Conservation (phyloP, 2,113 vertebrate species). For the Notarius quadriscutis region DNA sequence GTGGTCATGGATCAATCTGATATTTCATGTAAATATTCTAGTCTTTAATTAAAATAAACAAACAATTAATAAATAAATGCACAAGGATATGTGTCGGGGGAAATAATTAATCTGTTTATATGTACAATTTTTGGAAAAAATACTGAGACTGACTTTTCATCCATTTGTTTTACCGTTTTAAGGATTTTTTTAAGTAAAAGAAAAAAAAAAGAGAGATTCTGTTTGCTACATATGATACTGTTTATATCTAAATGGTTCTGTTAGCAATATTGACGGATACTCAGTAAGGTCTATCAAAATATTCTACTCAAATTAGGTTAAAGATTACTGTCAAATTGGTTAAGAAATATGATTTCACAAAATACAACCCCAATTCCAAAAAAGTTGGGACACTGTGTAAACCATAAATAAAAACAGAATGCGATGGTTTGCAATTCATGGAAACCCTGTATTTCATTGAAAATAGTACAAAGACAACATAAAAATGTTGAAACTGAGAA, state of each 20-base stretch:
- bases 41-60: not conserved
- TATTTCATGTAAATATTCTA: not conserved
- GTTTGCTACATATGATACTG: not conserved
- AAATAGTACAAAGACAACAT: too few species aligned
- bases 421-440: too few species aligned
- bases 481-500: too few species aligned
- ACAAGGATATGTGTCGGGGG: not conserved
- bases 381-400: too few species aligned
- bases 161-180: too few species aligned
- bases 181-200: too few species aligned
- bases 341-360: not conserved
- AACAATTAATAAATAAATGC: not conserved
- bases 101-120: not conserved
- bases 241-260: not conserved
- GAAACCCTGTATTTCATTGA: too few species aligned
- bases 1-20: not conserved
- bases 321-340: not conserved
- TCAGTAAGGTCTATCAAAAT: not conserved
- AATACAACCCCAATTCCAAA: too few species aligned
- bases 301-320: not conserved
- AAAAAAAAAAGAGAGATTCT: too few species aligned
- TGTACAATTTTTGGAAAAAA: not conserved
- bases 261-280: not conserved
- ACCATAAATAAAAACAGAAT: too few species aligned
- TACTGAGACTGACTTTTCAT: too few species aligned